Percentiles rank a stretch among this genome's conserved stretches.
phyloP scores from a whole-genome alignment of 1,140 invertebrate species.

The Centruroides sculpturatus region DNA sequence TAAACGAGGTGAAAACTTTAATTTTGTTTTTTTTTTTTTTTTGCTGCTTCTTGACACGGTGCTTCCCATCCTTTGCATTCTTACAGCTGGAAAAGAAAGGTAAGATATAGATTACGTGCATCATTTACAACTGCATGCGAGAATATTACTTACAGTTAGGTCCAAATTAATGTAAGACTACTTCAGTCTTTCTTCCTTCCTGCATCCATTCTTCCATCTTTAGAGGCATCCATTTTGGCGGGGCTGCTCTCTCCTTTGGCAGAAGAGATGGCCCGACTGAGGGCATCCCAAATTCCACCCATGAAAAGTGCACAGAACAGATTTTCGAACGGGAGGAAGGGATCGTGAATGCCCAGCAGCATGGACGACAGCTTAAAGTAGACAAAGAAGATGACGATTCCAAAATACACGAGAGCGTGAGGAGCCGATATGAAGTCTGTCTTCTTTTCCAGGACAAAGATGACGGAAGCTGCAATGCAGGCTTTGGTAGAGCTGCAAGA shows the following conservation, averaged over 20 bases:
- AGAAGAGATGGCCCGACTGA: background rate
- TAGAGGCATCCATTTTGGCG: background rate
- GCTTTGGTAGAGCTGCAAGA: slow-evolving; percentile 83
- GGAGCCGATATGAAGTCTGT: slow-evolving; percentile 90
- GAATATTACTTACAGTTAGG: too few species aligned
- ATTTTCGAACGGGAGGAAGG: slow-evolving; percentile 96
- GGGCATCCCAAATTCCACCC: slow-evolving; percentile 93
- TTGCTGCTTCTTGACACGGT: too few species aligned
- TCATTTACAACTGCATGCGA: too few species aligned
- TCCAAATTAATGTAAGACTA: too few species aligned
- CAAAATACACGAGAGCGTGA: slow-evolving; percentile 91
- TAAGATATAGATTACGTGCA: too few species aligned
- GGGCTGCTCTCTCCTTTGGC: background rate
- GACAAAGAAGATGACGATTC: slow-evolving; percentile 95
- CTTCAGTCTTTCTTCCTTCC: background rate
- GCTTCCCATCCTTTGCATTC: too few species aligned
- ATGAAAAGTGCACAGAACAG: slow-evolving; percentile 91
- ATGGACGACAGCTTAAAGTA: slow-evolving; percentile 97
- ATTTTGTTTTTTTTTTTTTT: too few species aligned
- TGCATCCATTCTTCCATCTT: background rate
- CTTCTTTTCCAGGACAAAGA: slow-evolving; percentile 94
- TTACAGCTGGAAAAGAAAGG: too few species aligned
- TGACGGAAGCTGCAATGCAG: slow-evolving; percentile 79
- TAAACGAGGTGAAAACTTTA: too few species aligned
- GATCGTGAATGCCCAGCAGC: slow-evolving; percentile 90